A percentile compares a stretch with the other conserved stretches of the same genome.
phyloP scores from a whole-genome alignment of 2,113 vertebrate genomes.

The Thinocorus orbignyianus region DNA sequence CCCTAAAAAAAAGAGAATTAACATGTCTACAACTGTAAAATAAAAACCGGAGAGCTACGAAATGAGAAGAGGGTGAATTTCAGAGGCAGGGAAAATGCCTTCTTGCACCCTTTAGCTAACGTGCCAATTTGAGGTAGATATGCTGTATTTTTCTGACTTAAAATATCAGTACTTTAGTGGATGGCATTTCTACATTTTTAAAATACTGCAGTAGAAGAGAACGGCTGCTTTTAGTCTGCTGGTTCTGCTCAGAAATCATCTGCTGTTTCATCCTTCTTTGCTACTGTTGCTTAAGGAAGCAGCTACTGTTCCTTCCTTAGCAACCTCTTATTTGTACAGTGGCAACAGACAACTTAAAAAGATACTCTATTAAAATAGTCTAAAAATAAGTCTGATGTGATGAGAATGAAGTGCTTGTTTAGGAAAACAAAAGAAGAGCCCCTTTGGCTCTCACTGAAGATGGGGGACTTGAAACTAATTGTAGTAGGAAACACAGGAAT shows the following conservation, averaged over 20 bases:
- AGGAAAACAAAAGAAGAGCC: constrained; percentile 3
- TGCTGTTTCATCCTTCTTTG: constrained; percentile 13
- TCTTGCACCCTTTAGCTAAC: not conserved
- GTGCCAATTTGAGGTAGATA: not conserved
- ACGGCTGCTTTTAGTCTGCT: not conserved
- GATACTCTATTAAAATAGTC: constrained; percentile 12
- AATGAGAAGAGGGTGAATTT: not conserved
- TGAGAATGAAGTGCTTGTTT: not conserved
- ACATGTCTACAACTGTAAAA: not conserved
- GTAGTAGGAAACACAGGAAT: not conserved
- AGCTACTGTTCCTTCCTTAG: constrained; percentile 38
- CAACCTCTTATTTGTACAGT: constrained; percentile 34
- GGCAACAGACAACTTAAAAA: constrained; percentile 17
- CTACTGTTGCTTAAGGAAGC: constrained; percentile 28
- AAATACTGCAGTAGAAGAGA: not conserved
- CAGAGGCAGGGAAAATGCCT: not conserved
- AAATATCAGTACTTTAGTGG: not conserved
- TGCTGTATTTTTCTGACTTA: not conserved
- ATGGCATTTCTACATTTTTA: not conserved
- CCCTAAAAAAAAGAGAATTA: not conserved
- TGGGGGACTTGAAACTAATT: not conserved
- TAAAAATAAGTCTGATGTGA: constrained; percentile 44
- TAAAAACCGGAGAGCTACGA: not conserved
- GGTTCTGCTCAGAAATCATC: constrained; percentile 31
- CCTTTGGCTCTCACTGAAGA: not conserved